Conservation (phyloP, 2,888 invertebrate species). For the Bombylius major region DNA sequence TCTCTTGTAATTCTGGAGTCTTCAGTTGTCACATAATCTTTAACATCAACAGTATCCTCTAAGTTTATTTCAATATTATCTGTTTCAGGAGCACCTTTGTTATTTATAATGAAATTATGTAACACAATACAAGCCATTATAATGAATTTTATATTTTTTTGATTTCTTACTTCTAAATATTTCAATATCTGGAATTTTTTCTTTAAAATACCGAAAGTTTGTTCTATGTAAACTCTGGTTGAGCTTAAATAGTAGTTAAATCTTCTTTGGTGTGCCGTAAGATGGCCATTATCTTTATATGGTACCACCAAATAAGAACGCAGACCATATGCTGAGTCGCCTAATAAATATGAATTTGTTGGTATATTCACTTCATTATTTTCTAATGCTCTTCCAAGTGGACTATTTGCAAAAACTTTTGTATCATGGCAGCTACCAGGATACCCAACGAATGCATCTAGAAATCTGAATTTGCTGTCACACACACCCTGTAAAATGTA, state of each 20-base stretch:
- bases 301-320: not conserved
- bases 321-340: not conserved
- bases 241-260: not conserved
- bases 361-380: not conserved
- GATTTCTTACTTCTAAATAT: not conserved
- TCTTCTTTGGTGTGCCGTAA: not conserved
- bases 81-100: no score
- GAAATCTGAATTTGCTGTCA: slow-evolving; percentile 9
- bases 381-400: not conserved
- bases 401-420: slow-evolving; percentile 1
- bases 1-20: no score
- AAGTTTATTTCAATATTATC: no score
- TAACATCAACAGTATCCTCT: no score
- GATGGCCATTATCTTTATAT: not conserved
- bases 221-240: not conserved
- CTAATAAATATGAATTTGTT: not conserved
- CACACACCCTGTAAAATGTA: slow-evolving; percentile 8
- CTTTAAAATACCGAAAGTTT: not conserved
- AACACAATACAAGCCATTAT: slow-evolving; percentile 1
- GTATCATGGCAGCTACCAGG: slow-evolving; percentile 11
- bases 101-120: not conserved
- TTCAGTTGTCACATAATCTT: no score
- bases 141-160: not conserved
- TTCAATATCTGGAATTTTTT: slow-evolving; percentile 1
- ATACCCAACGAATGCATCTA: slow-evolving; percentile 8